These are phyloP conservation scores for Oxyruncus cristatus DNA, from an alignment of 2,113 vertebrate species.

Conservation along the genomic window DNA sequence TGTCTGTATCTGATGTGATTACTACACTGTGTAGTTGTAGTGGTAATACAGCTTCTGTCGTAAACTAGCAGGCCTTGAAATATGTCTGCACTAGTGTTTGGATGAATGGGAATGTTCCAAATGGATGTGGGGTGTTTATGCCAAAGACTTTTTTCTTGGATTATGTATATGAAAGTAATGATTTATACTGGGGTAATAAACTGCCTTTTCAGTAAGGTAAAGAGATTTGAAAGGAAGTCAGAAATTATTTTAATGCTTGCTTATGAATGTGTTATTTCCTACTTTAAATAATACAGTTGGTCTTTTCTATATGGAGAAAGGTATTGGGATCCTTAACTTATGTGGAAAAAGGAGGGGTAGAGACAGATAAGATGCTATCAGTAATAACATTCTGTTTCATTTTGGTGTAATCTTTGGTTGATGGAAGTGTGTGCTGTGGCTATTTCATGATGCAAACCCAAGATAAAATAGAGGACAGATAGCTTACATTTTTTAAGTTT, in stretches of 20 bases:
- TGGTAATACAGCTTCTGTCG: background rate
- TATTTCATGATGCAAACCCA: background rate
- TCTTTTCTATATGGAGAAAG: background rate
- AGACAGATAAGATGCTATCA: background rate
- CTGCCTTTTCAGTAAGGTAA: background rate
- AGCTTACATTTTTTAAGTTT: background rate
- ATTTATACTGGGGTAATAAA: background rate
- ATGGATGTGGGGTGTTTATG: background rate
- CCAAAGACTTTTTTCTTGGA: background rate
- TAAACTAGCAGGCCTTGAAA: conserved; percentile 4
- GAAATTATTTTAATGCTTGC: background rate
- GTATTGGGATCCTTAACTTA: background rate
- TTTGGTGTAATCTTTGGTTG: background rate
- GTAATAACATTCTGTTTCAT: background rate
- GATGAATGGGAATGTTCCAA: background rate
- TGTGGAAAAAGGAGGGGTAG: background rate
- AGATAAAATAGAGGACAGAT: background rate
- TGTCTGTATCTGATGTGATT: background rate
- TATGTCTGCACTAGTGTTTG: background rate
- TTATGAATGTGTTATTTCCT: background rate
- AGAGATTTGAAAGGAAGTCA: background rate
- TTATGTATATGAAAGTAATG: background rate
- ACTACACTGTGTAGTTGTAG: background rate
- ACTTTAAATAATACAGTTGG: background rate
- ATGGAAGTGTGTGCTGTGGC: background rate